A percentile compares a stretch with the other conserved stretches of the same genome.
Conservation (phyloP, 2,797 vertebrate species). For the Lacerta viridis region DNA sequence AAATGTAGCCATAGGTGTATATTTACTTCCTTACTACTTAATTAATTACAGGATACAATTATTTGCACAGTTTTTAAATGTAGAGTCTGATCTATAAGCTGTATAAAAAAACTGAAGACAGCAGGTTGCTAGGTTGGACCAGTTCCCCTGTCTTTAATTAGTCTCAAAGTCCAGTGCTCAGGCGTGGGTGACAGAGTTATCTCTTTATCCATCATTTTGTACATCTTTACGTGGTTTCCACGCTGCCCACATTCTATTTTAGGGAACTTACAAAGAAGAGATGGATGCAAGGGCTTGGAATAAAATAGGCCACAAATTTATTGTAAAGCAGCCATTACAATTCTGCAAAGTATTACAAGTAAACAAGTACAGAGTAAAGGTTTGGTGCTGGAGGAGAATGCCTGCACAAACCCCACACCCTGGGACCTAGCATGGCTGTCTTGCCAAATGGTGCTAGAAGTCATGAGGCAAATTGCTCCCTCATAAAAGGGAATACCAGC, state of each 20-base stretch:
- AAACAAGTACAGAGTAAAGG: too few species aligned
- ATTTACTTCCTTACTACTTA: conserved; percentile 1
- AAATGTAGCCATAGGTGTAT: conserved; percentile 32
- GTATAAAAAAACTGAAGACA: background rate
- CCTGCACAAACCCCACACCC: too few species aligned
- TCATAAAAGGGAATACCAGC: too few species aligned
- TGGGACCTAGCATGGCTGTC: too few species aligned
- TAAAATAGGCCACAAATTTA: too few species aligned
- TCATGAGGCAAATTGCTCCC: too few species aligned
- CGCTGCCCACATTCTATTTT: background rate
- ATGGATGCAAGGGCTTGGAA: too few species aligned
- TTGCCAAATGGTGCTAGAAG: too few species aligned
- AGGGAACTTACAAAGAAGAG: background rate
- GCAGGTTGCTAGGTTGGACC: background rate
- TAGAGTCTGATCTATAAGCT: conserved; percentile 1
- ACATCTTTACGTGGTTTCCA: background rate
- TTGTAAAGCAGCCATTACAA: too few species aligned
- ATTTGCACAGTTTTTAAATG: conserved; percentile 14
- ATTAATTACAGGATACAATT: conserved; percentile 36
- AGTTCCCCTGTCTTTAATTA: background rate
- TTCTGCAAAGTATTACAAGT: too few species aligned
- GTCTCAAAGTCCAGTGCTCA: background rate
- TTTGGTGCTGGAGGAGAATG: too few species aligned
- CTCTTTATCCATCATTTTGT: background rate
- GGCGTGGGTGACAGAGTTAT: background rate